Evolutionary conservation across 2,888 invertebrate species (phyloP), one percentile per base, ranked within the genome.

Genomic region (Mylabris sibirica): DNA sequence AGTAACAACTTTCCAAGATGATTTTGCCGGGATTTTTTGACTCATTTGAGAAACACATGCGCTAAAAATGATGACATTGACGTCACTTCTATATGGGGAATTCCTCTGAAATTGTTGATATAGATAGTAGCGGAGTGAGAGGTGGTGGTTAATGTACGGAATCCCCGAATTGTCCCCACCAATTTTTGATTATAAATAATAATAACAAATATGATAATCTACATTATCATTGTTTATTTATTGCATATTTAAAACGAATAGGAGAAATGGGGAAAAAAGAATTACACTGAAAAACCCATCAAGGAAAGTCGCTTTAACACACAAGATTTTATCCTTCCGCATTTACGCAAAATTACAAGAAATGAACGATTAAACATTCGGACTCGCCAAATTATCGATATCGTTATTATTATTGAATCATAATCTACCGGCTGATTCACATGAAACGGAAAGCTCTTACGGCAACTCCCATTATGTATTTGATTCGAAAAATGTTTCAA

Each of bases 1-100:
- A 76, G 74, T 75, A 75, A 75, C 67, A 73, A 74, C 75, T 76
- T 76, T 71, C 74, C 76, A 74, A 57, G 75, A 74, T 72, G 69
- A 64, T 72, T 60, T 72, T 73, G 73, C 71, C 71, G 73, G 71
- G 71, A 67, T 69, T 70, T 70, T 70, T 70, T 60, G 65, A 65
- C 67, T 60, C 53, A 64, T 35, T 64, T 61, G 22, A 11, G 20
- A 8, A 59, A 67, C 60, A 70, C 68, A 68, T 68, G 70, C 70
- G 70, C 70, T 26, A 22, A 30, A 60, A 57, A 17, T n/a, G 6
- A 9, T 30, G 5, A 30, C 30, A 57, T 70, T 70, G 70, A 70
- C 70, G 70, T 70, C 70, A 70, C 30, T 14, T 6, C 24, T 20
- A 6, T 38, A 49, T 17, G 70, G 70, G 70, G 70, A 70, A 68